Evolutionary conservation across 2,888 invertebrate species (phyloP), one percentile per base, ranked within the genome.

Genomic region (Drosophila birchii): DNA sequence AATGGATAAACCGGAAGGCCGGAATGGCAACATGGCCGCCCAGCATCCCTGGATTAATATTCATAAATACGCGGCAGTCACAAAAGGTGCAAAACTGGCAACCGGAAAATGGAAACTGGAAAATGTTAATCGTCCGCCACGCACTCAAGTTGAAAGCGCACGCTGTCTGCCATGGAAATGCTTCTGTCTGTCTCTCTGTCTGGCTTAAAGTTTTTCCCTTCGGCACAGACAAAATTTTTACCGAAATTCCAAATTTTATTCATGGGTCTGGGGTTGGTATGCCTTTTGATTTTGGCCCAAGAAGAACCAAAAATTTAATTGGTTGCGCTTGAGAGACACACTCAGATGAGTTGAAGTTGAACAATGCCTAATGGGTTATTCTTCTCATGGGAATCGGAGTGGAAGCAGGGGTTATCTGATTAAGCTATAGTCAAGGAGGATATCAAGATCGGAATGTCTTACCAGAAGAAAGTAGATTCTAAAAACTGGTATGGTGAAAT

Each of bases 51-150:
- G 82, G 80, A 78, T 86, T 86, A 89, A 89, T 88, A 87, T 88
- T 84, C 87, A 88, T 82, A 88, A 86, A 88, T 85, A 82, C 84
- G 5, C 7, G 78, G 80, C 72, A 49, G 36, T 29, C 43, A 29
- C 43, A 32, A 60, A 61, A 66, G 54, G 45, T 53, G 45, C 68
- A 39, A 75, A 79, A 49, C 80, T 71, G 78, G 80, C 82, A 86
- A 81, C 80, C 88, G 88, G 90, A 88, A 90, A 90, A 89, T 89
- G 82, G 80, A 88, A 90, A 90, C 88, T 89, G 82, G 80, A 80
- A 89, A 89, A 86, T 87, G 78, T 90, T 90, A 90, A 90, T 90
- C 86, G 81, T 78, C 68, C 60, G 79, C 76, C 73, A 88, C 81
- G 84, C 86, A 86, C 86, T 86, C 88, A 87, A 79, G 75, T 87